Base-by-base conservation (phyloP, 2,888 invertebrate genomes). In the Cyrtodaria siliqua region DNA sequence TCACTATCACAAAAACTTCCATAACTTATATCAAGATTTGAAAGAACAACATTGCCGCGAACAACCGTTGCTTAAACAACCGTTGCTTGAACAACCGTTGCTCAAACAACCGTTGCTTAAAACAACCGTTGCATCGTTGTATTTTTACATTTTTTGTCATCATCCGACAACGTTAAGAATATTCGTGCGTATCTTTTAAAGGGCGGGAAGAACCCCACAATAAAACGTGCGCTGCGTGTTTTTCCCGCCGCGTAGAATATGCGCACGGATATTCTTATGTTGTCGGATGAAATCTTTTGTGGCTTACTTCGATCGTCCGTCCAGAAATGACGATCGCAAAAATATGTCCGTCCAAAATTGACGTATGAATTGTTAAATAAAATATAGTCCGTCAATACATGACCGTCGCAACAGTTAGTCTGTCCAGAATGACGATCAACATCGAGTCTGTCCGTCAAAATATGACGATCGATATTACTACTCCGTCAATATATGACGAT, bases 401-500 rank as follows among this genome's bases (percentile, higher is more conserved):
- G 44, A 44, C 44, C 8, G 16, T 9, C 16, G 44, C 44, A 44
- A 44, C 44, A 44, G 8, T 44, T 44, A 16, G 8, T 44, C 44
- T 44, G 44, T 44, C 44, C 4, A 44, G 4, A 16, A 44, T 9
- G 4, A 6, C 4, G 8, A 16, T 9, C 16, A 6, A 20, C 44
- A 44, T 9, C 44, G 16, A 9, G 4, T 16, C 4, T 16, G 16
- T 44, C 44, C 44, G 44, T 44, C 44, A 44, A 44, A 44, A 6
- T 9, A 44, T 44, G 44, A 16, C 44, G 44, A 44, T 44, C 16
- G 44, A 6, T 9, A 44, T 16, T 9, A 9, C 44, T 16, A 44
- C 16, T 44, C 44, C 44, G 44, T 44, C 44, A 44, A 44, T 9
- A 6, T 9, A 44, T 44, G 44, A 16, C 44, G 44, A 44, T 44